These are phyloP conservation scores for Palaemon carinicauda DNA, from an alignment of 1,140 invertebrate genomes.

Conservation along the genomic window DNA sequence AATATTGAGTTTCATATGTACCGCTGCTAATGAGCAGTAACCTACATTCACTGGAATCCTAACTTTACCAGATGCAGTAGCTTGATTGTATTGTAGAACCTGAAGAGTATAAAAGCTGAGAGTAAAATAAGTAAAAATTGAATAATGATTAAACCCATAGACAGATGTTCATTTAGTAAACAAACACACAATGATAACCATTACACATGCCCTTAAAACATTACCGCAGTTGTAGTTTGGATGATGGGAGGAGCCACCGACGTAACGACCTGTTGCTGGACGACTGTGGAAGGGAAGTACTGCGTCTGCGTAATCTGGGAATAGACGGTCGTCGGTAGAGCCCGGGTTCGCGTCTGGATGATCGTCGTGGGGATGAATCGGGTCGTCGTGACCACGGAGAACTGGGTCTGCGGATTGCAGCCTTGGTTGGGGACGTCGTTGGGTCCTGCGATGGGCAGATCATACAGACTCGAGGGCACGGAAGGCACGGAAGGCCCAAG, in stretches of 20 bases:
- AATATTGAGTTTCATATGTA: too few relatives aligned
- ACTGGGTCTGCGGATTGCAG: background rate
- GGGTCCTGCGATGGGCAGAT: background rate
- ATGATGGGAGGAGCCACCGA: slow-evolving; percentile 42
- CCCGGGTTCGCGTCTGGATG: slow-evolving; percentile 33
- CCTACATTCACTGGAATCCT: too few relatives aligned
- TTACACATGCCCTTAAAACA: background rate
- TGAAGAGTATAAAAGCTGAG: background rate
- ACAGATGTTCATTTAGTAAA: background rate
- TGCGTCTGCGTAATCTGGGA: slow-evolving; percentile 48
- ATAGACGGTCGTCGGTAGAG: slow-evolving; percentile 49
- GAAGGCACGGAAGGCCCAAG: background rate
- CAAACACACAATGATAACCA: background rate
- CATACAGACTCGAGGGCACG: slow-evolving; percentile 23
- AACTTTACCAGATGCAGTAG: too few relatives aligned
- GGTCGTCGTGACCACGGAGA: slow-evolving; percentile 32
- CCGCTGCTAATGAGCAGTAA: too few relatives aligned
- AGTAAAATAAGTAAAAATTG: background rate
- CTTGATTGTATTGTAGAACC: too few relatives aligned
- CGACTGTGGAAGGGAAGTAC: slow-evolving; percentile 48
- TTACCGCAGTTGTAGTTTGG: slow-evolving; percentile 27
- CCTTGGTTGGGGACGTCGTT: background rate
- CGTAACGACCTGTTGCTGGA: slow-evolving; percentile 44
- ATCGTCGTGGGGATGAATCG: slow-evolving; percentile 31
- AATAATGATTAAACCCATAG: background rate